Percentiles rank a stretch among this genome's conserved stretches.
These are phyloP conservation scores for Ginglymostoma cirratum DNA, from an alignment of 2,113 vertebrate genomes.

Conservation along the genomic window DNA sequence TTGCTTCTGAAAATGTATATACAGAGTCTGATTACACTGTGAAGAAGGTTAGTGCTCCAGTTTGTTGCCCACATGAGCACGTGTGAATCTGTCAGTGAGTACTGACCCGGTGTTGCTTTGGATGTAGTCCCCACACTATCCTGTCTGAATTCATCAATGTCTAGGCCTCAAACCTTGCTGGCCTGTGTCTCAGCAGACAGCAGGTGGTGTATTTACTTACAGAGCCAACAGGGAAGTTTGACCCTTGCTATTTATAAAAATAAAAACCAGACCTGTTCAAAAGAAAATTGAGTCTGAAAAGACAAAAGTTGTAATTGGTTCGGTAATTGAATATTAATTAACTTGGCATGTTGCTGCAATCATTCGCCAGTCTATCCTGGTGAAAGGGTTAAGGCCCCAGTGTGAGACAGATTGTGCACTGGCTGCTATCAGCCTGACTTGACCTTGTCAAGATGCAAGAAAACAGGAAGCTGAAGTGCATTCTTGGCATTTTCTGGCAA, in stretches of 20 bases:
- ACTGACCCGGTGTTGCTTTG: not conserved
- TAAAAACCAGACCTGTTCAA: not conserved
- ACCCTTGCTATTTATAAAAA: not conserved
- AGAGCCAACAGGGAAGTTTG: not conserved
- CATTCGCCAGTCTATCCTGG: no score
- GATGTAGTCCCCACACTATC: not conserved
- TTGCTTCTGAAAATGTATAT: no score
- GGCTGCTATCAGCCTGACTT: slow-evolving; percentile 35
- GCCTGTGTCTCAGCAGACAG: not conserved
- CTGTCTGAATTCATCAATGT: not conserved
- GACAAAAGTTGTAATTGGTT: not conserved
- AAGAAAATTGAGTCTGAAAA: not conserved
- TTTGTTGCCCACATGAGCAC: not conserved
- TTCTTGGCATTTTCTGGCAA: slow-evolving; percentile 45
- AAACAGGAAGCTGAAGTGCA: slow-evolving; percentile 45
- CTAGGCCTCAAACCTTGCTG: not conserved
- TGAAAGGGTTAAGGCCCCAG: slow-evolving; percentile 32
- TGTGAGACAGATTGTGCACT: slow-evolving; percentile 30
- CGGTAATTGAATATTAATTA: not conserved
- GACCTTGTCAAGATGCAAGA: slow-evolving; percentile 44
- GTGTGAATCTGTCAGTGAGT: not conserved
- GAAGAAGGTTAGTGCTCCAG: not conserved
- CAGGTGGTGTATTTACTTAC: not conserved
- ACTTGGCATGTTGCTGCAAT: not conserved
- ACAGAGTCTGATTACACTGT: not conserved